phyloP scores from a whole-genome alignment of 1,140 invertebrate species.

The Drosophila micromelanica region DNA sequence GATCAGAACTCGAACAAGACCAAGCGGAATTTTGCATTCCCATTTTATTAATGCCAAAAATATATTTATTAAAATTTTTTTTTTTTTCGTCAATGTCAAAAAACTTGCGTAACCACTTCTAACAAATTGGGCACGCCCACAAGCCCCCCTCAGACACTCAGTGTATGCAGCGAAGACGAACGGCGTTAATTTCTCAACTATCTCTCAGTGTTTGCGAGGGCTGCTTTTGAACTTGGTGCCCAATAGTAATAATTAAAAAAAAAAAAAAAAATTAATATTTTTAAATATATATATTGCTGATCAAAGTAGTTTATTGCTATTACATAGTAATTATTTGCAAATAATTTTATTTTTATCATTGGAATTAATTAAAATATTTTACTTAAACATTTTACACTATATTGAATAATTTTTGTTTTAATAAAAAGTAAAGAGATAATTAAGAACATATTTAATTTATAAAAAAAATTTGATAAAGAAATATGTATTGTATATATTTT shows the following conservation, averaged over 20 bases:
- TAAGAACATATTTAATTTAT: no score
- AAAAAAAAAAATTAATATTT: background rate
- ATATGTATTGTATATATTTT: no score
- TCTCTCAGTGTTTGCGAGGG: conserved; percentile 28
- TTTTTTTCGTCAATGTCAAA: conserved; percentile 15
- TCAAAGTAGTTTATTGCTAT: background rate
- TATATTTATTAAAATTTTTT: background rate
- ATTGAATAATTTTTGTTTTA: no score
- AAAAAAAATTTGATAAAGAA: no score
- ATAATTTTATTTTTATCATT: no score
- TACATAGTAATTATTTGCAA: no score
- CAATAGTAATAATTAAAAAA: background rate
- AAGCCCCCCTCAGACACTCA: background rate
- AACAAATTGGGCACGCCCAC: conserved; percentile 30
- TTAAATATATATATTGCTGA: background rate
- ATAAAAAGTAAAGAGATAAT: no score
- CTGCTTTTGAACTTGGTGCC: background rate
- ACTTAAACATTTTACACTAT: no score
- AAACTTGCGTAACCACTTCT: conserved; percentile 22
- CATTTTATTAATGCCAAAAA: background rate
- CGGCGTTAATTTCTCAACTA: conserved; percentile 68
- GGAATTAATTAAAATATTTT: no score
- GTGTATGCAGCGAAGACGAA: conserved; percentile 50
- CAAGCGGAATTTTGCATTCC: conserved; percentile 22
- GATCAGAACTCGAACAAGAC: conserved; percentile 10